phyloP scores from a whole-genome alignment of 2,113 vertebrate species.

The Sturnira hondurensis region DNA sequence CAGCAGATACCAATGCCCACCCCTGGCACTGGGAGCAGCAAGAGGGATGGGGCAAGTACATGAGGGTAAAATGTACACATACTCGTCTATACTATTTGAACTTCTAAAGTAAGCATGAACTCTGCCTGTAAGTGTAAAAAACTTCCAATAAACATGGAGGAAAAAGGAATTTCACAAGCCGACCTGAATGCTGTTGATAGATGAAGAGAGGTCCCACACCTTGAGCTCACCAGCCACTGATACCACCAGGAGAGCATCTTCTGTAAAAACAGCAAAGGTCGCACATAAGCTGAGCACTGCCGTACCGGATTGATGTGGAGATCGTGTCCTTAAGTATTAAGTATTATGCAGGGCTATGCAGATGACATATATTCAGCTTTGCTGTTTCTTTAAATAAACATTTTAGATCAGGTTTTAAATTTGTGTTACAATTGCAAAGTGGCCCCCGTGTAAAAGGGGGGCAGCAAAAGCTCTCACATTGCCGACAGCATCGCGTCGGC shows the following conservation, averaged over 20 bases:
- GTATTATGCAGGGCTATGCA: not conserved
- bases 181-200: constrained; percentile 83
- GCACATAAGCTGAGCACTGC: not conserved
- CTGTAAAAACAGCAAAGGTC: constrained; percentile 68
- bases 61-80: not conserved
- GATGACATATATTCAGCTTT: not conserved
- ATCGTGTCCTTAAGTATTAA: not conserved
- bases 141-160: not conserved
- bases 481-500: not conserved
- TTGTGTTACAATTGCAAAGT: not conserved
- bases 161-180: constrained; percentile 34
- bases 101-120: not conserved
- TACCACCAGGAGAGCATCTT: constrained; percentile 84
- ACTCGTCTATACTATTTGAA: not conserved
- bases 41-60: not conserved
- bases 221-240: constrained; percentile 82
- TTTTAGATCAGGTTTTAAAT: not conserved
- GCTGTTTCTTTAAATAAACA: not conserved
- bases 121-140: not conserved
- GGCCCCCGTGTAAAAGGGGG: not conserved
- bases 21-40: not conserved
- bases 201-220: constrained; percentile 84
- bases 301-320: not conserved
- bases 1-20: not conserved
- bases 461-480: not conserved